Evolutionary conservation across 1,140 invertebrate species (phyloP), one percentile per base, ranked within the genome.

Genomic region (Rhagoletis zephyria): DNA sequence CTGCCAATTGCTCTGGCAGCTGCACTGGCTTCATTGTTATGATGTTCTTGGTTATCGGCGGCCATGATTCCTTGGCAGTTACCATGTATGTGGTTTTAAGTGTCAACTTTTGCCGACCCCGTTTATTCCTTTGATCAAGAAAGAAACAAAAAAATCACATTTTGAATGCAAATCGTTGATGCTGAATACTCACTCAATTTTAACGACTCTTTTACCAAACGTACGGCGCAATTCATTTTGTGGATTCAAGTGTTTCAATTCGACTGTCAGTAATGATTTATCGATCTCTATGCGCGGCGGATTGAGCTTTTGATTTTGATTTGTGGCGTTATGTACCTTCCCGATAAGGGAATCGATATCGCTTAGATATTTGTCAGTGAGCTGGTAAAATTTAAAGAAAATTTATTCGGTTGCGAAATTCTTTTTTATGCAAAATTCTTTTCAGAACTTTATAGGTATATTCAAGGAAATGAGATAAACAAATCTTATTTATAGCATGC

Each of bases 161-260:
- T 12, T 7, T 1, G n/a, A 74, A 77, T 7, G 65, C 10, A 4
- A 70, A 67, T 48, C 5, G 42, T 63, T 10, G n/a, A 30, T 59
- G 10, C 30, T 64, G 42, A 59, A 90, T 16, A 91, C 92, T 87
- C 89, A 93, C 92, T 93, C 92, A 30, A 93, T 89, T 90, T 92
- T 93, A 4, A 97, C 94, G 87, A 96, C 95, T 93, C 96, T 96
- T 10, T 96, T 95, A 6, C 97, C 97, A 95, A 98, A 98, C 89
- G 97, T 96, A 90, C 95, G 95, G 87, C 95, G 96, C 88, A 98
- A 93, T 94, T 98, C 97, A 93, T 97, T 97, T 86, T 96, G 96
- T 56, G 96, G 95, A 94, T 97, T 97, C 4, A 98, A 93, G 93
- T 97, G 94, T 91, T 96, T 97, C 86, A 95, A 94, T 81, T 97